phyloP scores from a whole-genome alignment of 2,888 invertebrate genomes.

The Caenorhabditis wallacei region DNA sequence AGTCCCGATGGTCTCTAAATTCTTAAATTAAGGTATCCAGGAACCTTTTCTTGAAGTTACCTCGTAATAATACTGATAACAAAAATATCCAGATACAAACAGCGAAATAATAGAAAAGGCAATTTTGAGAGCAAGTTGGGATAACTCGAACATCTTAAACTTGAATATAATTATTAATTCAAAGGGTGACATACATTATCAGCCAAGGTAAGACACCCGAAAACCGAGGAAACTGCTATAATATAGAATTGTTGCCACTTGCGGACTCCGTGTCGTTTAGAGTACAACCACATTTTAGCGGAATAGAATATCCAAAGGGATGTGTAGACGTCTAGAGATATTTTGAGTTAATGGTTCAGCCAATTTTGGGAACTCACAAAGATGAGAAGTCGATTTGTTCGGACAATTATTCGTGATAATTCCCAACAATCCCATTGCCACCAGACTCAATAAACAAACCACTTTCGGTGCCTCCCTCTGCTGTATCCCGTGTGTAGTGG shows the following conservation, averaged over 20 bases:
- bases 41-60: neutral
- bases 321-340: slow-evolving; percentile 18
- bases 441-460: slow-evolving; percentile 12
- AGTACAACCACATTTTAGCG: slow-evolving; percentile 28
- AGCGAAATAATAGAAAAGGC: neutral
- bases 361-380: slow-evolving; percentile 1
- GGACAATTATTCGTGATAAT: slow-evolving; percentile 18
- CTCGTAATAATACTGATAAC: slow-evolving; percentile 36
- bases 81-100: neutral
- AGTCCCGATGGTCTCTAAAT: slow-evolving; percentile 30
- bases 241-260: slow-evolving; percentile 35
- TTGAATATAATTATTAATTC: neutral
- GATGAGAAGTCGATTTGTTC: neutral
- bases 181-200: slow-evolving; percentile 14
- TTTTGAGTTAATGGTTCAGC: neutral
- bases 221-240: neutral
- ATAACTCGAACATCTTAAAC: neutral
- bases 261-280: slow-evolving; percentile 33
- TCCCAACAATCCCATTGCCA: slow-evolving; percentile 18
- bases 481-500: slow-evolving; percentile 32
- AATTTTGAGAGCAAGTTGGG: neutral
- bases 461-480: slow-evolving; percentile 43
- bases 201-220: neutral
- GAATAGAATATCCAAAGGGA: slow-evolving; percentile 9
- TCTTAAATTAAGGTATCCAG: slow-evolving; percentile 9